Percentiles rank a stretch among this genome's conserved stretches.
Conservation (phyloP, 1,140 invertebrate genomes). For the Phymastichus coffea region DNA sequence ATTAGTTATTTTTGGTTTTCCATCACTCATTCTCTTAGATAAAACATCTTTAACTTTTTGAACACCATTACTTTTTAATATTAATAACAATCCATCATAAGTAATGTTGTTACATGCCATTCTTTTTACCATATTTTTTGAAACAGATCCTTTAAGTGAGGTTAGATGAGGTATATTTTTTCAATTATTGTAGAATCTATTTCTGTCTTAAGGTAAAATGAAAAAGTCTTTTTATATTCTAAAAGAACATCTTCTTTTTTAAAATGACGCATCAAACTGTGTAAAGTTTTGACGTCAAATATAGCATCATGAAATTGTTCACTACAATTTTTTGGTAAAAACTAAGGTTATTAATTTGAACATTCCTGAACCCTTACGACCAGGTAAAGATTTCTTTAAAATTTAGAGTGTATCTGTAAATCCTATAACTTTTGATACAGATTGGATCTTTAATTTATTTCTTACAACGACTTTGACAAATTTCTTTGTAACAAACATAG, state of each 20-base stretch:
- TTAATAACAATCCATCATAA: too few species aligned
- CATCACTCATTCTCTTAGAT: too few species aligned
- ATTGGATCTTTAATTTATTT: conserved; percentile 2
- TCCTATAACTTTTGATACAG: conserved; percentile 4
- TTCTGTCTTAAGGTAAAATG: too few species aligned
- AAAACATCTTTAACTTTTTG: too few species aligned
- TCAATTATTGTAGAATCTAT: too few species aligned
- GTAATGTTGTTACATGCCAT: too few species aligned
- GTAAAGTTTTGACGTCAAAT: conserved; percentile 31
- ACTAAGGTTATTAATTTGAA: conserved; percentile 16
- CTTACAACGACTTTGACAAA: conserved; percentile 21
- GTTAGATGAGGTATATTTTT: too few species aligned
- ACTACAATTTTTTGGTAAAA: conserved; percentile 8
- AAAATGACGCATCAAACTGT: conserved; percentile 15
- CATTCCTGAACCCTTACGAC: conserved; percentile 18
- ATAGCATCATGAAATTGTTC: conserved; percentile 28
- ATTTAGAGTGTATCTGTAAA: conserved; percentile 19
- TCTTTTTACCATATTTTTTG: too few species aligned
- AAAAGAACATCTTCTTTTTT: conserved; percentile 16
- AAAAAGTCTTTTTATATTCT: too few species aligned
- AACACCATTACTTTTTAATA: too few species aligned
- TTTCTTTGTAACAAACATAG: conserved; percentile 18
- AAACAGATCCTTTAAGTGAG: too few species aligned
- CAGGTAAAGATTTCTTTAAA: conserved; percentile 16
- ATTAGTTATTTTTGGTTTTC: too few species aligned